phyloP scores from a whole-genome alignment of 2,113 vertebrate species.

The Athene cunicularia region DNA sequence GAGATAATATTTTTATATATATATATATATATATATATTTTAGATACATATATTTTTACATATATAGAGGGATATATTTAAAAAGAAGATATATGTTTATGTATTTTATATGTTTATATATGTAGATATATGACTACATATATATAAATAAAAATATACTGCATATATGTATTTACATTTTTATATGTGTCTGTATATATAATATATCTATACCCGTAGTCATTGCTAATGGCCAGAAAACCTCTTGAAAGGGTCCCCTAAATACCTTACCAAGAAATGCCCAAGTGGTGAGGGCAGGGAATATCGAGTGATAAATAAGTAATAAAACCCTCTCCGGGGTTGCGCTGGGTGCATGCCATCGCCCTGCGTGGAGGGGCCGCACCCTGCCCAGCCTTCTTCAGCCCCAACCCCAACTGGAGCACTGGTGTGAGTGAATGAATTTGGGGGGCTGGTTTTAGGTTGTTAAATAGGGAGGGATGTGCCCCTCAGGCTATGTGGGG shows the following conservation, averaged over 20 bases:
- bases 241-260: not conserved
- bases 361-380: rapidly evolving
- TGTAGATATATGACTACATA: not conserved
- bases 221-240: not conserved
- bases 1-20: not conserved
- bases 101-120: not conserved
- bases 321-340: not conserved
- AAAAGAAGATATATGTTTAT: not conserved
- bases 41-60: not conserved
- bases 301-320: too few species aligned
- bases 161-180: not conserved
- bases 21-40: not conserved
- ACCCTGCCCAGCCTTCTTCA: not conserved
- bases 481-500: not conserved
- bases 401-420: not conserved
- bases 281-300: not conserved
- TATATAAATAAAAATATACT: not conserved
- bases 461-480: not conserved
- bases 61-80: too few species aligned
- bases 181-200: not conserved
- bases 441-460: rapidly evolving
- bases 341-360: rapidly evolving
- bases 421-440: not conserved
- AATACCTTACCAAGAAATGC: not conserved
- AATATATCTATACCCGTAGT: not conserved